phyloP scores from a whole-genome alignment of 2,113 vertebrate species.

The Hippocampus zosterae region DNA sequence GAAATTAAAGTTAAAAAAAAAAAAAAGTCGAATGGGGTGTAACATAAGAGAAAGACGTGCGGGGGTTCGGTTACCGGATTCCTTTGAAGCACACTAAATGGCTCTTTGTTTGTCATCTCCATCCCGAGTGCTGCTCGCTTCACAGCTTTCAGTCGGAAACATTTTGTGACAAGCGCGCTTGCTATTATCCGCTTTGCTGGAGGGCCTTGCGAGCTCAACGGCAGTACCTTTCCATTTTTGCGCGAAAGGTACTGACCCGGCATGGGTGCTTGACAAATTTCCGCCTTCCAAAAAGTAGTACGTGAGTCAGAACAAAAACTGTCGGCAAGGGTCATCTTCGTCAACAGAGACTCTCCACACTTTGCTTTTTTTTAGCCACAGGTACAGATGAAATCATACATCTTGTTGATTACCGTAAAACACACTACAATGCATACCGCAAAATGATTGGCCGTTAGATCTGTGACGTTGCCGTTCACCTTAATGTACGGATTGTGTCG shows the following conservation, averaged over 20 bases:
- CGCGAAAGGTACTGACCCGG: not conserved
- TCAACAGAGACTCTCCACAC: too few species aligned
- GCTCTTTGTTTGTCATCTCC: constrained; percentile 62
- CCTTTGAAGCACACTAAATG: constrained; percentile 45
- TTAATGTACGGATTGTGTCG: too few species aligned
- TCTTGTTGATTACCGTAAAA: too few species aligned
- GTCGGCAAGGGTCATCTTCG: too few species aligned
- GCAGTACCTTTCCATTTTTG: not conserved
- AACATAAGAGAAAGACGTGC: constrained; percentile 6
- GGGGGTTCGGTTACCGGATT: not conserved
- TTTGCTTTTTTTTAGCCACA: too few species aligned
- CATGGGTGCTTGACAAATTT: not conserved
- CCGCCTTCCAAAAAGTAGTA: not conserved
- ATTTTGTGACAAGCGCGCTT: constrained; percentile 62
- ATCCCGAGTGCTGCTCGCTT: constrained; percentile 39
- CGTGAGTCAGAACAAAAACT: not conserved
- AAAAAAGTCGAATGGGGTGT: constrained; percentile 10
- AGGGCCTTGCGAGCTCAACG: not conserved
- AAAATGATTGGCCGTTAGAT: too few species aligned
- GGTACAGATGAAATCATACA: too few species aligned
- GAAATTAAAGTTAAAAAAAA: constrained; percentile 34
- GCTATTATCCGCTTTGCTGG: constrained; percentile 42
- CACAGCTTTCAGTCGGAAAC: constrained; percentile 63
- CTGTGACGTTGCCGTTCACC: not conserved
- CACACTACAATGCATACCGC: too few species aligned